phyloP scores from a whole-genome alignment of 2,113 vertebrate species.

The Apeltes quadracus region DNA sequence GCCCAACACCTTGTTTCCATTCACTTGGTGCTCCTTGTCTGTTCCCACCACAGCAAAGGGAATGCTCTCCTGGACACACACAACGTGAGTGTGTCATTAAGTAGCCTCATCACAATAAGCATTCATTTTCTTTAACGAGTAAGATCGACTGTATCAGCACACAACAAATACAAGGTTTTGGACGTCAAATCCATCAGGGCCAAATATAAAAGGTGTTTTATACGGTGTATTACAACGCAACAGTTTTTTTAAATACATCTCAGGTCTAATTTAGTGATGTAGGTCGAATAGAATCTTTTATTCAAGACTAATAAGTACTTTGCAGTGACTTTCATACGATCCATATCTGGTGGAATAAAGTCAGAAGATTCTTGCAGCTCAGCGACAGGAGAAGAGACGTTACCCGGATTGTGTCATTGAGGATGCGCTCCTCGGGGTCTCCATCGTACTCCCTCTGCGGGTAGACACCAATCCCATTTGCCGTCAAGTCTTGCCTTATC shows the following conservation, averaged over 20 bases:
- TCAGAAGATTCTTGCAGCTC: neutral
- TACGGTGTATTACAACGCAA: too few species aligned
- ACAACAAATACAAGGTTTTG: neutral
- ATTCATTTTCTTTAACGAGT: neutral
- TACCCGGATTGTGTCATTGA: constrained; percentile 93
- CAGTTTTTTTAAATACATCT: too few species aligned
- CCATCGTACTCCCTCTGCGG: constrained; percentile 91
- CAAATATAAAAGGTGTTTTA: too few species aligned
- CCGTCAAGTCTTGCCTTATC: constrained; percentile 90
- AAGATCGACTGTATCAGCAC: neutral
- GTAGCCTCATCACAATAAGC: neutral
- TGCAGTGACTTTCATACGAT: neutral
- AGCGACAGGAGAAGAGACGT: neutral
- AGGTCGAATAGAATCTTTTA: neutral
- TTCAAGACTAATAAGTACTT: too few species aligned
- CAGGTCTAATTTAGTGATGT: too few species aligned
- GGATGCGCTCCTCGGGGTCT: constrained; percentile 83
- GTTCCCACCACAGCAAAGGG: constrained; percentile 96
- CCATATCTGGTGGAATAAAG: neutral
- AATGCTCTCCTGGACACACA: constrained; percentile 85
- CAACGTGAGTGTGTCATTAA: neutral
- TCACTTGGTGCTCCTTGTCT: constrained; percentile 91
- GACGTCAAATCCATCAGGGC: neutral
- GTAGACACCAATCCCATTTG: constrained; percentile 88
- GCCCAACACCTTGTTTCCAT: constrained; percentile 91